These are phyloP conservation scores for Choristoneura fumiferana DNA, from an alignment of 1,140 invertebrate species.

Conservation along the genomic window DNA sequence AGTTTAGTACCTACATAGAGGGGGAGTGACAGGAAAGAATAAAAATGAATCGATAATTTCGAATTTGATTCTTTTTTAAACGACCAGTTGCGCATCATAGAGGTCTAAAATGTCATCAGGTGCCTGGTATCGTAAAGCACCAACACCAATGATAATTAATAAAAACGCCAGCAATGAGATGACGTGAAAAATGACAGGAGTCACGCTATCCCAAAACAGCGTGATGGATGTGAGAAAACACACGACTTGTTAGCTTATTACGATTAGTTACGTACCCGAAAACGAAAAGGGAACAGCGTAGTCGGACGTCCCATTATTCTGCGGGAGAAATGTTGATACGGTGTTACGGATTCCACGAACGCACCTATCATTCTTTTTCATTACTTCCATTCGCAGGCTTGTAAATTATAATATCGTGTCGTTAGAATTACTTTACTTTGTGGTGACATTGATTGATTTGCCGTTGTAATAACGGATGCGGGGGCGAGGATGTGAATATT, in stretches of 20 bases:
- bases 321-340: conserved; percentile 67
- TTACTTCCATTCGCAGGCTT: neutral
- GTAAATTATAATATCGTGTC: conserved; percentile 10
- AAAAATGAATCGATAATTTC: too few species aligned
- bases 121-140: too few species aligned
- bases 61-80: too few species aligned
- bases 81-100: too few species aligned
- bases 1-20: too few species aligned
- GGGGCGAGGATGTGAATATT: conserved; percentile 3
- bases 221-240: conserved; percentile 56
- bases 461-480: neutral
- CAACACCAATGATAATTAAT: too few species aligned
- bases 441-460: conserved; percentile 15
- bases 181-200: conserved; percentile 33
- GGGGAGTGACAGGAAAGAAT: too few species aligned
- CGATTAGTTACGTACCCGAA: conserved; percentile 57
- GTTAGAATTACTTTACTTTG: conserved; percentile 2
- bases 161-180: conserved; percentile 4
- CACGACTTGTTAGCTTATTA: conserved; percentile 72
- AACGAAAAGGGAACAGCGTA: conserved; percentile 54
- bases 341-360: conserved; percentile 31
- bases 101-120: too few species aligned
- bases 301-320: conserved; percentile 72
- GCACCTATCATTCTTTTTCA: conserved; percentile 13
- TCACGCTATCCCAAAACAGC: conserved; percentile 21